These are phyloP conservation scores for Leptopilina clavipes DNA, from an alignment of 1,140 invertebrate species.

Conservation along the genomic window DNA sequence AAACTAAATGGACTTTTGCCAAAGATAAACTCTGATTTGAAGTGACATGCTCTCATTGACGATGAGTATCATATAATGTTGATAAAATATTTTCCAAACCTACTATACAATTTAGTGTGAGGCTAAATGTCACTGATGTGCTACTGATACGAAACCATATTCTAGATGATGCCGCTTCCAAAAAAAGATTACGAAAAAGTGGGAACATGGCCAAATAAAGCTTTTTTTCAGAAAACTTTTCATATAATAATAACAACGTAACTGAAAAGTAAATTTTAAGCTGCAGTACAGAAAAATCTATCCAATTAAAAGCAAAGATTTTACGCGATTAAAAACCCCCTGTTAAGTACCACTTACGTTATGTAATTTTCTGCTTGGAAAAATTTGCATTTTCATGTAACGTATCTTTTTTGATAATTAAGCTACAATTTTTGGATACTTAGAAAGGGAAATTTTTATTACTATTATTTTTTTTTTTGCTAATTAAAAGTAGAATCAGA, in stretches of 20 bases:
- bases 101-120: not conserved
- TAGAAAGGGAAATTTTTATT: too few relatives aligned
- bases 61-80: conserved; percentile 7
- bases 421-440: not conserved
- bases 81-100: not conserved
- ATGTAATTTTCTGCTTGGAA: conserved; percentile 22
- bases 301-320: too few relatives aligned
- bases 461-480: too few relatives aligned
- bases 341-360: not conserved
- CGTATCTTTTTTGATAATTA: not conserved
- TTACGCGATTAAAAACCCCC: not conserved
- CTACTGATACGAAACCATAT: not conserved
- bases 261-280: too few relatives aligned
- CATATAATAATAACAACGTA: too few relatives aligned
- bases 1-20: conserved; percentile 20
- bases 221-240: not conserved
- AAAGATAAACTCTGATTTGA: not conserved
- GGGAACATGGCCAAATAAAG: not conserved
- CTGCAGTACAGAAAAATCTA: not conserved
- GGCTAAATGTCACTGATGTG: not conserved
- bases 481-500: too few relatives aligned
- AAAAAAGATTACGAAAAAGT: not conserved
- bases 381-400: not conserved
- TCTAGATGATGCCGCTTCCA: not conserved
- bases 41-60: not conserved